phyloP scores from a whole-genome alignment of 2,113 vertebrate species.

The human region GRCh38 chr5:163610001-163610500 shows the following conservation, averaged over 20 bases:
- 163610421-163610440: not conserved
- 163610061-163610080: constrained; percentile 38
- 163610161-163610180: constrained; percentile 3
- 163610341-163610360: not conserved
- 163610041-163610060: constrained; percentile 42
- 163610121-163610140: not conserved
- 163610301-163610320: not conserved
- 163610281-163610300: not conserved
- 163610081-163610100: constrained; percentile 35
- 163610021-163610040: not conserved
- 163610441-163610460: fast-evolving
- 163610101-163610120: constrained; percentile 49
- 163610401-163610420: not conserved
- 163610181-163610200: not conserved
- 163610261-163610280: not conserved
- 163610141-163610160: constrained; percentile 8
- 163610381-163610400: not conserved
- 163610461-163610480: not conserved
- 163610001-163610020: constrained; percentile 40
- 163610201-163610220: constrained; percentile 17
- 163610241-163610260: not conserved
- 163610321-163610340: not conserved
- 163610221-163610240: not conserved
- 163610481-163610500: not conserved
- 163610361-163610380: not conserved